A percentile compares a stretch with the other conserved stretches of the same genome.
Evolutionary conservation across 2,888 invertebrate species (phyloP).

Genomic region (Chloroclysta siterata): DNA sequence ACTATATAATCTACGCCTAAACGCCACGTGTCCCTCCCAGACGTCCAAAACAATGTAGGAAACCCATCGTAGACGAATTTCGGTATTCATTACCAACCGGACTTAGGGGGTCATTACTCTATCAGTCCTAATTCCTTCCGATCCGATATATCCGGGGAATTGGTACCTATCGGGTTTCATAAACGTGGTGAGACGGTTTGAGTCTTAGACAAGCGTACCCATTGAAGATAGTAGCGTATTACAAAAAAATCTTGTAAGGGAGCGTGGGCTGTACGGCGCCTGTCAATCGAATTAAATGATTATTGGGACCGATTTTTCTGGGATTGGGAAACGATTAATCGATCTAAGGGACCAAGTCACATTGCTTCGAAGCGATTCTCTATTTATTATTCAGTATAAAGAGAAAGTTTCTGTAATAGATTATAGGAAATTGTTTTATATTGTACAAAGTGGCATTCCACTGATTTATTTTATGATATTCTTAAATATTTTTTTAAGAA

Average conservation of each 20-base stretch:
- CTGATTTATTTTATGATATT: too few relatives aligned
- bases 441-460: too few relatives aligned
- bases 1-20: not conserved
- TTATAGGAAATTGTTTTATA: too few relatives aligned
- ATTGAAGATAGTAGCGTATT: not conserved
- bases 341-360: too few relatives aligned
- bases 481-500: too few relatives aligned
- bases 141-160: conserved; percentile 36
- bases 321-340: too few relatives aligned
- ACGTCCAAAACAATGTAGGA: conserved; percentile 19
- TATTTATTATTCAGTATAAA: too few relatives aligned
- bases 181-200: conserved; percentile 19
- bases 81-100: conserved; percentile 47
- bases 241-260: not conserved
- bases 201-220: conserved; percentile 4
- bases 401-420: too few relatives aligned
- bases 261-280: too few relatives aligned
- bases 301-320: too few relatives aligned
- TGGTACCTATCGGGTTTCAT: conserved; percentile 33
- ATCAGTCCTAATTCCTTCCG: conserved; percentile 41
- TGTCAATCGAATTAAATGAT: too few relatives aligned
- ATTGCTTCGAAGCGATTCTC: too few relatives aligned
- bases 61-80: conserved; percentile 38
- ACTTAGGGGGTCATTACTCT: conserved; percentile 43
- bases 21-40: conserved; percentile 4